These are phyloP conservation scores for Eonycteris spelaea DNA, from an alignment of 2,113 vertebrate species.

Conservation along the genomic window DNA sequence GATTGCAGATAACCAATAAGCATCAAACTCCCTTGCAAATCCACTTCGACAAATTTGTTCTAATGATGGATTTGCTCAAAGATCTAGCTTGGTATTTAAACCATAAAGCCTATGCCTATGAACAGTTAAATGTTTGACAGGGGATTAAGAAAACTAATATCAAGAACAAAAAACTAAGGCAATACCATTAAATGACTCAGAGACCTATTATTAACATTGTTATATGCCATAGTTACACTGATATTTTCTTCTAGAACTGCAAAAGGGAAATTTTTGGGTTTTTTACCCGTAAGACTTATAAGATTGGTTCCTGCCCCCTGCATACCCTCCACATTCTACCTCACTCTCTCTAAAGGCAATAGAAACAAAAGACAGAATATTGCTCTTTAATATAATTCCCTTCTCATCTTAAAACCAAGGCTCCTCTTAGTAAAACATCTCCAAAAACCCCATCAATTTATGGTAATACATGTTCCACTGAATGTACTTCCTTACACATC, in stretches of 20 bases:
- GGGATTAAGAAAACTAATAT: background rate
- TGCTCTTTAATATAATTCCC: background rate
- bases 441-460: background rate
- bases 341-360: background rate
- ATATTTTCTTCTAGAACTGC: background rate
- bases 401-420: background rate
- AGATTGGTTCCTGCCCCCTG: background rate
- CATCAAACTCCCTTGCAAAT: background rate
- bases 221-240: slow-evolving; percentile 22
- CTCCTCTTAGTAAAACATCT: background rate
- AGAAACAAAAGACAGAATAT: background rate
- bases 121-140: slow-evolving; percentile 18
- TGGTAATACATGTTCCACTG: background rate
- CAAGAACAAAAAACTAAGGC: slow-evolving; percentile 38
- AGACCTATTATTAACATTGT: slow-evolving; percentile 9
- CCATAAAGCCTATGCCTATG: background rate
- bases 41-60: background rate
- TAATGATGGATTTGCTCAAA: background rate
- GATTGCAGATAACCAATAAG: background rate
- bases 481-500: background rate
- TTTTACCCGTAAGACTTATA: background rate
- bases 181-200: slow-evolving; percentile 5
- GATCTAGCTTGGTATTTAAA: background rate
- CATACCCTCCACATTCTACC: background rate
- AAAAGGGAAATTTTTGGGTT: background rate